Evolutionary conservation across 2,113 vertebrate species (phyloP), one percentile per base, ranked within the genome.

Genomic region (Corvus hawaiiensis): DNA sequence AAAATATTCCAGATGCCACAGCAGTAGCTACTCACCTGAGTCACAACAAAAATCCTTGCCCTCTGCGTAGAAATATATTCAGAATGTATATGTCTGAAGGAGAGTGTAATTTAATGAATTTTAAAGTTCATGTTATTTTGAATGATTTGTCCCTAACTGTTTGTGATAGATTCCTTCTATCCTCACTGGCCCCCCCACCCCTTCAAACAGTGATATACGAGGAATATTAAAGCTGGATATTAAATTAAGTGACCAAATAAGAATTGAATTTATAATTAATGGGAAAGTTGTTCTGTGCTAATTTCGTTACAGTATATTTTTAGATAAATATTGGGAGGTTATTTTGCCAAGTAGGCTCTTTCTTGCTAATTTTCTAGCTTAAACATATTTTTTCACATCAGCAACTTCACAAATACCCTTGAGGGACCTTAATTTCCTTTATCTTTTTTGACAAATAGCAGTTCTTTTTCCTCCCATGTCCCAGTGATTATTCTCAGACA

Each of bases 221-320:
- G 56, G 13, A 52, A 61, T 41, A 68, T 63, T 88, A 76, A 44
- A 88, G 3, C 10, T 58, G 23, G 12, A 75, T 83, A 56, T 80
- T 79, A 67, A 79, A 77, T 69, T 80, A 84, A 67, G 32, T 77
- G 35, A 46, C 26, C 46, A 96, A 94, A 71, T 48, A 51, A 74
- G 13, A 67, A 59, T 46, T 39, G 54, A 71, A 88, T 93, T 81
- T 68, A 39, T 72, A 75, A 88, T 58, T 83, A 73, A 68, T 54
- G 73, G 48, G 32, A 72, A 66, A 49, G 9, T 22, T 66, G 14
- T 7, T 77, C 46, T 37, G 19, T 56, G 17, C 12, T 90, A 76
- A 90, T 77, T 93, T 71, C 72, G 13, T 87, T 87, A 26, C 3
- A 13, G 49, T 54, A 21, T 41, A 63, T 81, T 81, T 92, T 78